Percentiles rank a stretch among this genome's conserved stretches.
Conservation (phyloP, 2,113 vertebrate species). For the Coryphaenoides rupestris region DNA sequence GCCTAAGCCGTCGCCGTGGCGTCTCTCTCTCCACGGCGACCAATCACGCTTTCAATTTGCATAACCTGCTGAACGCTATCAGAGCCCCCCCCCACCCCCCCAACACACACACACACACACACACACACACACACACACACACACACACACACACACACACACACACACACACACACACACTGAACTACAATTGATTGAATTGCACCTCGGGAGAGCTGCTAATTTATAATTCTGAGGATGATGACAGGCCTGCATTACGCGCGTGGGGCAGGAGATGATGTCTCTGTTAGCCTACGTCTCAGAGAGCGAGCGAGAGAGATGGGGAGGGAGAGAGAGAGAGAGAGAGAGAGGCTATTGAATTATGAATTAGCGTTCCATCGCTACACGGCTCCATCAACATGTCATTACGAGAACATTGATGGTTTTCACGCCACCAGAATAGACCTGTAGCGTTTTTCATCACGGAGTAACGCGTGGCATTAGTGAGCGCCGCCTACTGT, state of each 20-base stretch:
- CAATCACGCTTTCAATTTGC: slow-evolving; percentile 92
- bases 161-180: too few species aligned
- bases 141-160: too few species aligned
- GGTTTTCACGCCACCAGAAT: slow-evolving; percentile 60
- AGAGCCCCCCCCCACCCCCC: slow-evolving; percentile 69
- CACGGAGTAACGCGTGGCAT: slow-evolving; percentile 37
- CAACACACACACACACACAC: too few species aligned
- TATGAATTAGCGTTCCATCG: slow-evolving; percentile 68
- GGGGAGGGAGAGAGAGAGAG: slow-evolving; percentile 80
- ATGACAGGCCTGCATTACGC: slow-evolving; percentile 98
- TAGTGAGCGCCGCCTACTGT: neutral
- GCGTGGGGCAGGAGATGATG: slow-evolving; percentile 98
- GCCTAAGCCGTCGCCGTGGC: slow-evolving; percentile 6
- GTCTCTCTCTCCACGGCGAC: slow-evolving; percentile 21
- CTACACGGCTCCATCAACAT: slow-evolving; percentile 65
- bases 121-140: too few species aligned
- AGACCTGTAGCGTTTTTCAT: slow-evolving; percentile 56
- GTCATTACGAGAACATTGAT: slow-evolving; percentile 65
- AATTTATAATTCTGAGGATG: slow-evolving; percentile 99
- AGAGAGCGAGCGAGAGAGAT: slow-evolving; percentile 79
- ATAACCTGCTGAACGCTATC: slow-evolving; percentile 98
- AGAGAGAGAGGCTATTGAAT: slow-evolving; percentile 62
- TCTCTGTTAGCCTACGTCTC: slow-evolving; percentile 91
- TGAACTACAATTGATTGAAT: slow-evolving; percentile 96
- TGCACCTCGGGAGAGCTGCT: slow-evolving; percentile 95